Evolutionary conservation across 2,797 vertebrate genomes (phyloP).

Genomic region (Chaetodon trifasciatus): DNA sequence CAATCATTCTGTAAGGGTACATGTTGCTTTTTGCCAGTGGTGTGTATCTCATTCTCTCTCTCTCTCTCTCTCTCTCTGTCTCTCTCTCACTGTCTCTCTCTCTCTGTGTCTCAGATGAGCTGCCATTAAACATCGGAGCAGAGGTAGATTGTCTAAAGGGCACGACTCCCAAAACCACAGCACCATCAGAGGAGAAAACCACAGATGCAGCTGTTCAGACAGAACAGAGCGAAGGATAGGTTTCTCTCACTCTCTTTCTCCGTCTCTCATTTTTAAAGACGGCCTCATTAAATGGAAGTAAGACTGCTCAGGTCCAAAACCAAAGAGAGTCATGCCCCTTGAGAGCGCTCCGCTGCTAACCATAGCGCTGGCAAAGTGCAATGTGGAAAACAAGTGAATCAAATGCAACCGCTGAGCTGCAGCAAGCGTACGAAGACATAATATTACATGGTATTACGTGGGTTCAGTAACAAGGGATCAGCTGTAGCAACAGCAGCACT

Average conservation of each 20-base stretch:
- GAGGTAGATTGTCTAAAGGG: conserved; percentile 75
- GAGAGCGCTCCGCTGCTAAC: conserved; percentile 70
- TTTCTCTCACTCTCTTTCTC: conserved; percentile 68
- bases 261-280: conserved; percentile 62
- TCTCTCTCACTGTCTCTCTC: conserved; percentile 13
- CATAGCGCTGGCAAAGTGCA: conserved; percentile 58
- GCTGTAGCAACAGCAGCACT: conserved; percentile 60
- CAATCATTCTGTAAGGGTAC: conserved; percentile 45
- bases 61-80: conserved; percentile 32
- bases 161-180: conserved; percentile 76
- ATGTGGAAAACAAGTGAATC: conserved; percentile 79
- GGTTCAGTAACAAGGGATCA: conserved; percentile 60
- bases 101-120: conserved; percentile 44
- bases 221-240: conserved; percentile 67
- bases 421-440: conserved; percentile 57
- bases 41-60: conserved; percentile 31
- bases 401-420: conserved; percentile 63
- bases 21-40: conserved; percentile 33
- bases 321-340: conserved; percentile 73
- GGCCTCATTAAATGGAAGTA: conserved; percentile 78
- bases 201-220: conserved; percentile 82
- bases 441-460: conserved; percentile 61
- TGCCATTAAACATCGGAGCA: conserved; percentile 70
- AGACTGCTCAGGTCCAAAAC: conserved; percentile 70
- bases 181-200: conserved; percentile 75